Conservation (phyloP, 2,113 vertebrate species). For the Charina bottae region DNA sequence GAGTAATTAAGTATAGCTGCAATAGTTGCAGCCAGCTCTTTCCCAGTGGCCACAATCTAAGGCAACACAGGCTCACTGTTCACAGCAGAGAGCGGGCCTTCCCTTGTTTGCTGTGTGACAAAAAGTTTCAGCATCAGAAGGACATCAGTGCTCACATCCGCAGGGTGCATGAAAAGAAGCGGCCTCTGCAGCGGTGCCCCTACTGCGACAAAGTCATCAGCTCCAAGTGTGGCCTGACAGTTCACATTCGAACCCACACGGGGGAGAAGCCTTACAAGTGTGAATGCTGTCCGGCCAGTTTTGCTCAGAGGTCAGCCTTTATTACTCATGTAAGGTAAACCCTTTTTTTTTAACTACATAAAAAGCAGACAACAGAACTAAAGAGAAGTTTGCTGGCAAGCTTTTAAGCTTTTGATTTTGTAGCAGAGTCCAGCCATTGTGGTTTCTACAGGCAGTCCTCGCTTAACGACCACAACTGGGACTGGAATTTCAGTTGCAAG, state of each 20-base stretch:
- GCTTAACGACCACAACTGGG: too few relatives aligned
- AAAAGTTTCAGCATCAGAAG: conserved; percentile 51
- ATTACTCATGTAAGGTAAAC: conserved; percentile 64
- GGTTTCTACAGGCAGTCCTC: not conserved
- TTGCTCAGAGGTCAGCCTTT: conserved; percentile 65
- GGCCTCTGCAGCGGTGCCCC: conserved; percentile 32
- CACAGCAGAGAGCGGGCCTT: conserved; percentile 29
- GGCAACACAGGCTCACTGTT: conserved; percentile 34
- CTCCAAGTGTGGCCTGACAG: conserved; percentile 44
- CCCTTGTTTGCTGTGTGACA: conserved; percentile 44
- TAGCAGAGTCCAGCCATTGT: not conserved
- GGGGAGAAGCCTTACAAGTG: conserved; percentile 61
- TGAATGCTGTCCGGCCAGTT: conserved; percentile 47
- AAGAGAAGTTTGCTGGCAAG: not conserved
- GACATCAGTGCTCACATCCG: conserved; percentile 9
- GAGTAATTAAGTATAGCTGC: conserved; percentile 49
- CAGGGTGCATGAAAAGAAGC: conserved; percentile 36
- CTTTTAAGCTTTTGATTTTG: not conserved
- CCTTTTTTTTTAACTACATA: not conserved
- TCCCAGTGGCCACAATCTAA: conserved; percentile 46
- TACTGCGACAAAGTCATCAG: conserved; percentile 61
- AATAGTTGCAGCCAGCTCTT: conserved; percentile 42
- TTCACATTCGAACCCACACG: conserved; percentile 40
- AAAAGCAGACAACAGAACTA: not conserved
- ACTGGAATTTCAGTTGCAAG: too few relatives aligned